These are phyloP conservation scores for Fabriciana adippe DNA, from an alignment of 2,888 invertebrate species.

Conservation along the genomic window DNA sequence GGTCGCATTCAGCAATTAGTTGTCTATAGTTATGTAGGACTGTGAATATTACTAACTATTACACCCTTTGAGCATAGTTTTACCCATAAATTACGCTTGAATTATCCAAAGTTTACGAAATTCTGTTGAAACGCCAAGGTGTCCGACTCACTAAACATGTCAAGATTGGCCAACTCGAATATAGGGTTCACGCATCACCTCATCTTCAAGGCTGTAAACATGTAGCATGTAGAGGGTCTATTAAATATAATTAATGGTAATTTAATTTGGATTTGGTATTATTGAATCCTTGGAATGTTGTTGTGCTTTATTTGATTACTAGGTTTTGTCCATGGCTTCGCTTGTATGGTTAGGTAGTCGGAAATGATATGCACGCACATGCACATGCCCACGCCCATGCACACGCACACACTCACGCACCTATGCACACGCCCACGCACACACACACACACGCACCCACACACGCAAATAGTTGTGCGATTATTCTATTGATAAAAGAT, in stretches of 20 bases:
- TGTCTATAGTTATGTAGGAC: constrained; percentile 9
- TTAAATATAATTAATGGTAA: background rate
- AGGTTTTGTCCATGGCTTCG: no score
- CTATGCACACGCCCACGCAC: no score
- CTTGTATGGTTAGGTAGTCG: no score
- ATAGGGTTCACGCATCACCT: constrained; percentile 7
- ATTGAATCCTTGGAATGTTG: no score
- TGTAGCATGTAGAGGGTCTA: background rate
- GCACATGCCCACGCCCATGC: no score
- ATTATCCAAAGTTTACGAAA: constrained; percentile 26
- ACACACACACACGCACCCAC: no score
- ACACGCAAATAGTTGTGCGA: background rate
- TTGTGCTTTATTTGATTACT: no score
- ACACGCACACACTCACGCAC: no score
- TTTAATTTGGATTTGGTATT: no score
- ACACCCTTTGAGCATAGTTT: constrained; percentile 28
- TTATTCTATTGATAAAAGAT: background rate
- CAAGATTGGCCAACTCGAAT: constrained; percentile 3
- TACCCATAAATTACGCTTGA: constrained; percentile 29
- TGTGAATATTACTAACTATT: constrained; percentile 13
- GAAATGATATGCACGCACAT: no score
- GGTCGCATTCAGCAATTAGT: constrained; percentile 20
- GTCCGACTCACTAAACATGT: constrained; percentile 25
- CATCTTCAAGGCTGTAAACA: no score
- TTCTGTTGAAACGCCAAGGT: constrained; percentile 20